These are phyloP conservation scores for Momotus momota DNA, from an alignment of 2,797 vertebrate genomes.

Conservation along the genomic window DNA sequence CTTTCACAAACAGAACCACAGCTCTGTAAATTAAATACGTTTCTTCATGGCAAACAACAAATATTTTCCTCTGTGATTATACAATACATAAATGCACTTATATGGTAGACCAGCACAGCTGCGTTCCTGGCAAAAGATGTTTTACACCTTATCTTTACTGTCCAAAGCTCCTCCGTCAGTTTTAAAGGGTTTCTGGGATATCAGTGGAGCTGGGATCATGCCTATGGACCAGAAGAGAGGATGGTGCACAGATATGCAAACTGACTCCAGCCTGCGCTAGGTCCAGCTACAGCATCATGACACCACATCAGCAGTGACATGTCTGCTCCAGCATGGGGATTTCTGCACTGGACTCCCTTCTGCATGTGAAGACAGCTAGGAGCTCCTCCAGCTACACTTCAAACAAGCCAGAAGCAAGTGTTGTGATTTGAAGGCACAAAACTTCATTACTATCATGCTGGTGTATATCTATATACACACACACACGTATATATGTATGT, in stretches of 20 bases:
- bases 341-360: neutral
- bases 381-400: neutral
- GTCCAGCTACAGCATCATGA: neutral
- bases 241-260: neutral
- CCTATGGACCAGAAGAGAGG: neutral
- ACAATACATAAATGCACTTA: neutral
- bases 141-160: neutral
- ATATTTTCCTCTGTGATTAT: neutral
- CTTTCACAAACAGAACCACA: neutral
- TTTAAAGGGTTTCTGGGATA: neutral
- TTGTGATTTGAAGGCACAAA: neutral
- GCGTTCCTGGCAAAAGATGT: neutral
- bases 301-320: neutral
- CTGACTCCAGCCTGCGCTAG: neutral
- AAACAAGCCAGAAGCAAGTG: neutral
- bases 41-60: neutral
- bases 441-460: neutral
- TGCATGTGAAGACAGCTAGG: neutral
- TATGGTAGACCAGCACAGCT: neutral
- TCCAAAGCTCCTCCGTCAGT: neutral
- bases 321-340: too few relatives aligned
- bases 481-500: too few relatives aligned
- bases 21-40: neutral
- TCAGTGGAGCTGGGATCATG: neutral
- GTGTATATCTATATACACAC: too few relatives aligned